Percentiles rank a stretch among this genome's conserved stretches.
Conservation (phyloP, 2,113 vertebrate genomes). For the Sterrhoptilus dennistouni region DNA sequence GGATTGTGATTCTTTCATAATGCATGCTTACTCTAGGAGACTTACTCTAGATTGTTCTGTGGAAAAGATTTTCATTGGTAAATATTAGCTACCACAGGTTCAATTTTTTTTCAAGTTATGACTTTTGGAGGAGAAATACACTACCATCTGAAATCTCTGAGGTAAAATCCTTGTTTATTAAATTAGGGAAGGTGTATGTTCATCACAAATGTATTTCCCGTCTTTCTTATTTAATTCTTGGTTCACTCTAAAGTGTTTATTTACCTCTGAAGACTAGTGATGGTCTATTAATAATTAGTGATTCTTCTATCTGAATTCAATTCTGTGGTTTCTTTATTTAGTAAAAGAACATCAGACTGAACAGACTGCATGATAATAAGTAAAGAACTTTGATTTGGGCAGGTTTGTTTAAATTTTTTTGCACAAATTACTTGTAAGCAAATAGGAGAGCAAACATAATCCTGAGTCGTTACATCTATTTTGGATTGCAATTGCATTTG, state of each 20-base stretch:
- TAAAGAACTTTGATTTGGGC: background rate
- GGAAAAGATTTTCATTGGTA: background rate
- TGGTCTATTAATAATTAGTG: background rate
- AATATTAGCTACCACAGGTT: background rate
- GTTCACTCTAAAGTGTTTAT: background rate
- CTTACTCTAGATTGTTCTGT: background rate
- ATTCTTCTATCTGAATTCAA: background rate
- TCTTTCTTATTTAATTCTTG: background rate
- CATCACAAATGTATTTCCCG: background rate
- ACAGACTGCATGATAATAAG: background rate
- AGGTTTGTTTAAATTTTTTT: background rate
- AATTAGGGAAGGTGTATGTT: background rate
- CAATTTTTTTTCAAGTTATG: background rate
- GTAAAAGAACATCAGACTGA: background rate
- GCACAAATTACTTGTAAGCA: background rate
- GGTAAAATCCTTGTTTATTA: background rate
- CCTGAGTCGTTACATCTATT: background rate
- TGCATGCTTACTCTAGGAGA: background rate
- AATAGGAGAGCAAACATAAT: background rate
- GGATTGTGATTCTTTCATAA: background rate
- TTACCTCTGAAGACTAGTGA: background rate
- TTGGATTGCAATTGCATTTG: background rate
- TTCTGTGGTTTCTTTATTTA: constrained; percentile 7
- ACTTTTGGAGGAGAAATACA: background rate
- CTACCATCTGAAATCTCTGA: background rate